Evolutionary conservation across 2,888 invertebrate genomes (phyloP).

Genomic region (Cantharis nigra): DNA sequence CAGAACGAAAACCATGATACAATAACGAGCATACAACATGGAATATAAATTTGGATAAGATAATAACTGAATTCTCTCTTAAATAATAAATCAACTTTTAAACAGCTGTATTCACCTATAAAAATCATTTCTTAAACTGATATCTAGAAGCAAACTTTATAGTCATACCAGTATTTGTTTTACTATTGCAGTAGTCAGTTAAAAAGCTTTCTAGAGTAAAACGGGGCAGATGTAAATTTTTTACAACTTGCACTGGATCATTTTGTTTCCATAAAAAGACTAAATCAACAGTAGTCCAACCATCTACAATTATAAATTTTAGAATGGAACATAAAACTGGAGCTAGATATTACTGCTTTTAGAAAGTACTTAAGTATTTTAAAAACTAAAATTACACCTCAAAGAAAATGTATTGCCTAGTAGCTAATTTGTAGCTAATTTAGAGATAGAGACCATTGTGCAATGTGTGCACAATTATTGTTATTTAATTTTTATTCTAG

Average conservation of each 20-base stretch:
- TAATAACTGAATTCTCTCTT: slow-evolving; percentile 99
- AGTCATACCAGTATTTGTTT: slow-evolving; percentile 88
- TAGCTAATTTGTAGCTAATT: no score
- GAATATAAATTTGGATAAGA: slow-evolving; percentile 98
- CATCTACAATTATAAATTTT: slow-evolving; percentile 67
- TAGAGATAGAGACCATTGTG: no score
- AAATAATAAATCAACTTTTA: slow-evolving; percentile 94
- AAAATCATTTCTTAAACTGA: slow-evolving; percentile 44
- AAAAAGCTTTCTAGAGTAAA: slow-evolving; percentile 94
- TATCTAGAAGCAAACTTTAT: neutral
- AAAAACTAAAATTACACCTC: neutral
- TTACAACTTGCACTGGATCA: slow-evolving; percentile 94
- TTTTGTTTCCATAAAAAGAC: slow-evolving; percentile 96
- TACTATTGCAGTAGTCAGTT: slow-evolving; percentile 95
- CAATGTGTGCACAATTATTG: no score
- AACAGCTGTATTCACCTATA: slow-evolving; percentile 96
- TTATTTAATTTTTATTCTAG: no score
- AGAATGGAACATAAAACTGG: neutral
- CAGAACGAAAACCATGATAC: slow-evolving; percentile 98
- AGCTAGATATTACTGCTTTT: slow-evolving; percentile 8
- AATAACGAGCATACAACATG: slow-evolving; percentile 97
- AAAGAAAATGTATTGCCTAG: neutral
- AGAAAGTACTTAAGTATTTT: slow-evolving; percentile 20
- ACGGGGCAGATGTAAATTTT: slow-evolving; percentile 90
- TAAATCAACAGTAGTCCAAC: slow-evolving; percentile 96